Conservation (phyloP, 30 jellyfish, hydroid and myxozoan genomes). For the Mastigias papua region DNA sequence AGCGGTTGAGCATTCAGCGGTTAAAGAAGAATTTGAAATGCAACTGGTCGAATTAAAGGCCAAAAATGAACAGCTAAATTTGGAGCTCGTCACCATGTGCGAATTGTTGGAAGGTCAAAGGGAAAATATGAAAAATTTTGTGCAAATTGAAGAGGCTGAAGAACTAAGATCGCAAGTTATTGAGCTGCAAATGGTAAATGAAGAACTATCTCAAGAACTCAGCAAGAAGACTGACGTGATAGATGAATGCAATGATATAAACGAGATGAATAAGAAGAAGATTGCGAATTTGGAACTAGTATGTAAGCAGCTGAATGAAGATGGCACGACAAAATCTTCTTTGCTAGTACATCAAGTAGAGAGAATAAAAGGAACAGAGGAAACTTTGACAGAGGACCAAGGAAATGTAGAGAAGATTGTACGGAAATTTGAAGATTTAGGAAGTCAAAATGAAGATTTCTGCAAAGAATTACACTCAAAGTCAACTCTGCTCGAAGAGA, state of each 20-base stretch:
- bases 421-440: not conserved
- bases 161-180: not conserved
- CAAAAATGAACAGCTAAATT: not conserved
- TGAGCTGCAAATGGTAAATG: not conserved
- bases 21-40: not conserved
- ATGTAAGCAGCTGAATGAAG: no score
- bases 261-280: no score
- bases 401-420: no score
- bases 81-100: not conserved
- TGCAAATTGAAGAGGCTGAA: not conserved
- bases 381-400: no score
- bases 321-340: no score
- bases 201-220: not conserved
- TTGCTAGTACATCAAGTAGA: no score
- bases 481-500: not conserved
- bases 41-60: not conserved
- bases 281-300: no score
- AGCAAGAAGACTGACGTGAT: not conserved
- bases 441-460: not conserved
- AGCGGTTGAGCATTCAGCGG: not conserved
- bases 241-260: not conserved
- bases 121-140: not conserved
- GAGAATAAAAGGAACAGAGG: no score
- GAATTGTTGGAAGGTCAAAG: not conserved
- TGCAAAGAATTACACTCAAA: not conserved